Evolutionary conservation across 2,113 vertebrate species (phyloP).

Genomic region (Patagioenas fasciata): DNA sequence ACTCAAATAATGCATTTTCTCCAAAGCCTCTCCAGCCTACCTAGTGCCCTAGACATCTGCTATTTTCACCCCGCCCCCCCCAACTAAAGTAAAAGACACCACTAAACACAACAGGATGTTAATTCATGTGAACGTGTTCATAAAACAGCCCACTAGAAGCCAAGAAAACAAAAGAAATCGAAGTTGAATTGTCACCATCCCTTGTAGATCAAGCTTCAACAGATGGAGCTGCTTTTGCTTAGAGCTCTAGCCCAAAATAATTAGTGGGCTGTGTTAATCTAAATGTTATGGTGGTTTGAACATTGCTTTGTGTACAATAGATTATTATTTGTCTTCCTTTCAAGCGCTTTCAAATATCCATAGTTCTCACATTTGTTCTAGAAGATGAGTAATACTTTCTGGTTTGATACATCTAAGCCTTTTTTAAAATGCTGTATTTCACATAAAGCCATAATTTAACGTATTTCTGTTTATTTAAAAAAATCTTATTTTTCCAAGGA

Average conservation of each 20-base stretch:
- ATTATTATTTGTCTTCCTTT: conserved; percentile 9
- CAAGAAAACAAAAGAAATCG: background rate
- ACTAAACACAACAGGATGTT: background rate
- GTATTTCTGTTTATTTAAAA: background rate
- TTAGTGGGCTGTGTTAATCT: background rate
- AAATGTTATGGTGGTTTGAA: background rate
- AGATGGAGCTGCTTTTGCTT: background rate
- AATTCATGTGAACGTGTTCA: background rate
- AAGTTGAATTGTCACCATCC: background rate
- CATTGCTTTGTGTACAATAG: background rate
- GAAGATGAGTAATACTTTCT: background rate
- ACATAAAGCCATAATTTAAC: background rate
- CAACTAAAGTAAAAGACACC: background rate
- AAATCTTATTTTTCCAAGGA: background rate
- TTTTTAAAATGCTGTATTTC: background rate
- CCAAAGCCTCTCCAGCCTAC: background rate
- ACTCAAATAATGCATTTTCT: background rate
- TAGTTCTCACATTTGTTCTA: background rate
- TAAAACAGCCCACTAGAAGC: background rate
- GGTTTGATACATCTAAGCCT: background rate
- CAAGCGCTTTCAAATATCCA: background rate
- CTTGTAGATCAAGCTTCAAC: background rate
- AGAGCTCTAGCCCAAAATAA: background rate
- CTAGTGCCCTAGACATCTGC: background rate
- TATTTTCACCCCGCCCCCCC: background rate